Evolutionary conservation across 2,113 vertebrate genomes (phyloP).

Genomic region (Poeciliopsis prolifica): DNA sequence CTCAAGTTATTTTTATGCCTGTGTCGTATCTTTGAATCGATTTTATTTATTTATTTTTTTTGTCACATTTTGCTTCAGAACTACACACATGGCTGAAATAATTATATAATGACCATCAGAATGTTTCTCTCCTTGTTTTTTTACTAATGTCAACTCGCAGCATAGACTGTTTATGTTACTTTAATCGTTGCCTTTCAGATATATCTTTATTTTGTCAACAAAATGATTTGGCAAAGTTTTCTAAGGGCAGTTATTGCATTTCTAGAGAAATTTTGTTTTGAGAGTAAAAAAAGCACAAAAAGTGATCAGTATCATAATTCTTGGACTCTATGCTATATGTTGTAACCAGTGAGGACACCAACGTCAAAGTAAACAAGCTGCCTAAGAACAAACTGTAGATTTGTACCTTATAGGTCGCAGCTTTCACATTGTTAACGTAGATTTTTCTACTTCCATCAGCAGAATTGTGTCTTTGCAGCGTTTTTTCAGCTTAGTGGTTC

Average conservation of each 20-base stretch:
- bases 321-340: too few relatives aligned
- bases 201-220: background rate
- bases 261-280: too few relatives aligned
- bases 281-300: background rate
- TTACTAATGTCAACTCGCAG: too few relatives aligned
- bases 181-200: background rate
- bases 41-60: background rate
- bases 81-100: background rate
- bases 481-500: background rate
- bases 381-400: too few relatives aligned
- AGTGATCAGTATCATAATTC: too few relatives aligned
- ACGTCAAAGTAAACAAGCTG: too few relatives aligned
- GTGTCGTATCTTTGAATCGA: background rate
- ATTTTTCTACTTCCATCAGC: background rate
- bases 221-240: too few relatives aligned
- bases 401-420: too few relatives aligned
- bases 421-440: background rate
- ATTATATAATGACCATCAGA: background rate
- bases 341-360: too few relatives aligned
- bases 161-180: too few relatives aligned
- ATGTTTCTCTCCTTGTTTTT: too few relatives aligned
- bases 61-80: background rate
- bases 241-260: too few relatives aligned
- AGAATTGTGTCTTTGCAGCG: background rate
- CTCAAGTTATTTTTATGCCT: conserved; percentile 30